Conservation (phyloP, 1,140 invertebrate genomes). For the Oscheius sp. region DNA sequence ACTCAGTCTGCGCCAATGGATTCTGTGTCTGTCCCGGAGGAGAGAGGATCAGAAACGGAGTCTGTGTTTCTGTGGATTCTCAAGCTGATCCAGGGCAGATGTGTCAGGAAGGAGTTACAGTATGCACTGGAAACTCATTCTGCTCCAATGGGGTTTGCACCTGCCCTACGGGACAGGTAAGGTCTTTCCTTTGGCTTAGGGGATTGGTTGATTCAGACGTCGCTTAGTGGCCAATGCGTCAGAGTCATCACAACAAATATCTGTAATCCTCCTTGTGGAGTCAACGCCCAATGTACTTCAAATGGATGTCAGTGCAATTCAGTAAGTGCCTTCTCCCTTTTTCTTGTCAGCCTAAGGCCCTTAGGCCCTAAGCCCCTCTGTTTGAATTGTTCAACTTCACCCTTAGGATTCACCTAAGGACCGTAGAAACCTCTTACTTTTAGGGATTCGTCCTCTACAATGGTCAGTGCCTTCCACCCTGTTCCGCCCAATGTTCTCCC, state of each 20-base stretch:
- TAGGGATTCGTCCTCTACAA: not conserved
- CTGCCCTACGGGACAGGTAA: slow-evolving; percentile 25
- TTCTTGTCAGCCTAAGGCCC: too few relatives aligned
- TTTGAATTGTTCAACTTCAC: too few relatives aligned
- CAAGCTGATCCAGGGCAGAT: slow-evolving; percentile 26
- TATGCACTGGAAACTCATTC: slow-evolving; percentile 35
- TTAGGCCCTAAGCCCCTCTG: too few relatives aligned
- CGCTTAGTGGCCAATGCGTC: not conserved
- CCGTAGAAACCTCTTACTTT: too few relatives aligned
- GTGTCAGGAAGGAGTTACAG: slow-evolving; percentile 32
- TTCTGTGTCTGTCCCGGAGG: slow-evolving; percentile 40
- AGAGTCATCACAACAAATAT: slow-evolving; percentile 4
- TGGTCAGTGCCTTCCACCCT: not conserved
- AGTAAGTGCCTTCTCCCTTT: too few relatives aligned
- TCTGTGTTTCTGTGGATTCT: slow-evolving; percentile 31
- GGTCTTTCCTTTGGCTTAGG: not conserved
- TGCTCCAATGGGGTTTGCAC: slow-evolving; percentile 35
- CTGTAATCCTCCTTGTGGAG: slow-evolving; percentile 22
- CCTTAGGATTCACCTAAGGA: too few relatives aligned
- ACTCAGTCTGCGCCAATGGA: slow-evolving; percentile 37
- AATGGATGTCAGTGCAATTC: not conserved
- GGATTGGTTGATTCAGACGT: not conserved
- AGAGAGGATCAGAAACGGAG: slow-evolving; percentile 33
- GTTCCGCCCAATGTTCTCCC: not conserved
- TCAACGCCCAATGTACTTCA: not conserved